phyloP scores from a whole-genome alignment of 37 sponge, comb jelly and placozoan genomes.

The Halichondria panicea region DNA sequence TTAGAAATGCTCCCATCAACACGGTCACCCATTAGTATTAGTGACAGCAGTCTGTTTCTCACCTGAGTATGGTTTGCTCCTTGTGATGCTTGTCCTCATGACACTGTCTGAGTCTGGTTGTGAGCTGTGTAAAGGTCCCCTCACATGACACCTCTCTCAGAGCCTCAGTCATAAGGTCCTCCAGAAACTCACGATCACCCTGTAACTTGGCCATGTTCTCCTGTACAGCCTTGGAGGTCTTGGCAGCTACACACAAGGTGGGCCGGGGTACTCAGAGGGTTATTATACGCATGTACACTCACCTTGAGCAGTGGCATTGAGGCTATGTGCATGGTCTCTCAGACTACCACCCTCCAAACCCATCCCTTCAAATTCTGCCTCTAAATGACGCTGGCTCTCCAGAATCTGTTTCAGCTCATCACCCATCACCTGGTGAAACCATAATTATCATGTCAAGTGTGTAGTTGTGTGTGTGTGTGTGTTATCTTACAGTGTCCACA shows the following conservation, averaged over 20 bases:
- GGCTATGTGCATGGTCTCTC: slow-evolving; percentile 11
- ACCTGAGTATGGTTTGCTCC: slow-evolving; percentile 61
- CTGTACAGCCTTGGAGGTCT: slow-evolving; percentile 36
- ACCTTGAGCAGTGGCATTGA: slow-evolving; percentile 54
- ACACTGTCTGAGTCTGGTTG: slow-evolving; percentile 9
- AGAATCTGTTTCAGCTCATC: slow-evolving; percentile 76
- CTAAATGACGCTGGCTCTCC: slow-evolving; percentile 76
- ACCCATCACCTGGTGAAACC: slow-evolving; percentile 59
- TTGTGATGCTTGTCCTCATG: slow-evolving; percentile 56
- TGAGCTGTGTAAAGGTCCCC: slow-evolving; percentile 61
- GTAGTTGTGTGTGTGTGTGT: not conserved
- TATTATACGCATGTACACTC: not conserved
- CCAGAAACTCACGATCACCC: slow-evolving; percentile 47
- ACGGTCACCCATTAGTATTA: no score
- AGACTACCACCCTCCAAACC: slow-evolving; percentile 15
- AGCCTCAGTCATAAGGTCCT: slow-evolving; percentile 41
- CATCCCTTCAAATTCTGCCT: slow-evolving; percentile 46
- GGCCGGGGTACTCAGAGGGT: not conserved
- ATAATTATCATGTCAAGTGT: not conserved
- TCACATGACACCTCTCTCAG: slow-evolving; percentile 38
- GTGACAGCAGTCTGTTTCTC: not conserved
- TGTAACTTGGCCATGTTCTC: slow-evolving; percentile 72
- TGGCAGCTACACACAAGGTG: slow-evolving; percentile 34
- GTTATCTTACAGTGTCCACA: slow-evolving; percentile 49
- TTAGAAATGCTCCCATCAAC: not conserved